Percentiles rank a stretch among this genome's conserved stretches.
Evolutionary conservation across 2,888 invertebrate genomes (phyloP).

Genomic region (Thecocarcelia acutangulata): DNA sequence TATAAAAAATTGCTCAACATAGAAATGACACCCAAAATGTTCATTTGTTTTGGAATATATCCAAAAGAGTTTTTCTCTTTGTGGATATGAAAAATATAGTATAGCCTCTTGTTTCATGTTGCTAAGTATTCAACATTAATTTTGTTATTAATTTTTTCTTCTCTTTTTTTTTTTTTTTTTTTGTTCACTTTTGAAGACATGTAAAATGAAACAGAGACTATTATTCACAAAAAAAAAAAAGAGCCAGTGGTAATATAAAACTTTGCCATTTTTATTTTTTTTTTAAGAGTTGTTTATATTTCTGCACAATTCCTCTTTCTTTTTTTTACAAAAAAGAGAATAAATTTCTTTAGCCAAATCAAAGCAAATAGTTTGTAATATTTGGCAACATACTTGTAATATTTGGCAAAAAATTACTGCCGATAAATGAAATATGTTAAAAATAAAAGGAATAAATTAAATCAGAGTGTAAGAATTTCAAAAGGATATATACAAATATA

Average conservation of each 20-base stretch:
- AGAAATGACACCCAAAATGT: slow-evolving; percentile 65
- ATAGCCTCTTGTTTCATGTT: slow-evolving; percentile 14
- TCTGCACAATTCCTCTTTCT: background rate
- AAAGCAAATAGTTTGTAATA: slow-evolving; percentile 28
- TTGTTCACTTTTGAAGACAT: slow-evolving; percentile 12
- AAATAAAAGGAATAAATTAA: background rate
- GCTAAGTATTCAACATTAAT: slow-evolving; percentile 62
- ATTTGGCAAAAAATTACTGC: slow-evolving; percentile 33
- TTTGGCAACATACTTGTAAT: slow-evolving; percentile 52
- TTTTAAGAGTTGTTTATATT: no score
- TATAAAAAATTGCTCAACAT: slow-evolving; percentile 3
- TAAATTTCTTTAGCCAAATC: background rate
- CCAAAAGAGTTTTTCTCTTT: slow-evolving; percentile 35
- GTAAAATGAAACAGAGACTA: slow-evolving; percentile 7
- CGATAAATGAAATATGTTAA: slow-evolving; percentile 10
- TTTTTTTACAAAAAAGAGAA: background rate
- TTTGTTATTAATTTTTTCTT: slow-evolving; percentile 52
- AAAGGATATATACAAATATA: background rate
- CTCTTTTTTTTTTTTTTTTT: background rate
- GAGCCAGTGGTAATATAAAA: no score
- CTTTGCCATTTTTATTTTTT: no score
- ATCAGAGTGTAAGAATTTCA: background rate
- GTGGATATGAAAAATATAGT: slow-evolving; percentile 9
- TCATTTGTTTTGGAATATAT: slow-evolving; percentile 66
- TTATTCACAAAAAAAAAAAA: background rate